Conservation (phyloP, 2,888 invertebrate species). For the Atherix ibis region DNA sequence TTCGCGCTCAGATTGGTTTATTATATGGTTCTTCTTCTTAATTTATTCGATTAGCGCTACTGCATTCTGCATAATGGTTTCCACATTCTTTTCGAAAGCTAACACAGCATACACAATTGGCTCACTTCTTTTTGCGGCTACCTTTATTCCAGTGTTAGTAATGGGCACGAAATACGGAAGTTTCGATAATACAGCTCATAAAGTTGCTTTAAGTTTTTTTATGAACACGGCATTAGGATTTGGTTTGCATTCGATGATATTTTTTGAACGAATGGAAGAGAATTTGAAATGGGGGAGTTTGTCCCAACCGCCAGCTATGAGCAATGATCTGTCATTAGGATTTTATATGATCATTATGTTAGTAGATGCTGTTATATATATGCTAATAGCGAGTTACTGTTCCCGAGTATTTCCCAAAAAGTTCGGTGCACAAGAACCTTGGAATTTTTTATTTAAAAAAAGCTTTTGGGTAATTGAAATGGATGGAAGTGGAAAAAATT, state of each 20-base stretch:
- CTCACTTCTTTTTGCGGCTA: conserved; percentile 55
- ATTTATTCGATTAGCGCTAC: conserved; percentile 52
- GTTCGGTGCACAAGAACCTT: conserved; percentile 60
- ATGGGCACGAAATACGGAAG: conserved; percentile 46
- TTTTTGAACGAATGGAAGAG: conserved; percentile 38
- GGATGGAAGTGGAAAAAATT: conserved; percentile 1
- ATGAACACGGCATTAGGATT: conserved; percentile 62
- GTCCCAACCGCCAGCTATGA: conserved; percentile 40
- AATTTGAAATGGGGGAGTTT: conserved; percentile 37
- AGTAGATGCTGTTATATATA: conserved; percentile 49
- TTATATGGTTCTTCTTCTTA: conserved; percentile 50
- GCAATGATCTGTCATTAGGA: conserved; percentile 48
- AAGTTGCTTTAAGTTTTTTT: conserved; percentile 44
- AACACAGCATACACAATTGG: conserved; percentile 55
- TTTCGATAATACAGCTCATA: conserved; percentile 38
- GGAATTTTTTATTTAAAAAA: conserved; percentile 53
- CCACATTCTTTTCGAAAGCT: conserved; percentile 60
- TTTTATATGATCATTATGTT: conserved; percentile 54
- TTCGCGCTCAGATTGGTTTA: conserved; percentile 45
- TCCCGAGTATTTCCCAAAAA: conserved; percentile 71
- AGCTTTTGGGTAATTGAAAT: conserved; percentile 31
- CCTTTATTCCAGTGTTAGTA: conserved; percentile 53
- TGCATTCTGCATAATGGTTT: conserved; percentile 57
- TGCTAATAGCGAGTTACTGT: conserved; percentile 59
- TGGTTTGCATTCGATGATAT: conserved; percentile 19